A percentile compares a stretch with the other conserved stretches of the same genome.
Conservation (phyloP, 2,113 vertebrate genomes). For the Upupa epops region DNA sequence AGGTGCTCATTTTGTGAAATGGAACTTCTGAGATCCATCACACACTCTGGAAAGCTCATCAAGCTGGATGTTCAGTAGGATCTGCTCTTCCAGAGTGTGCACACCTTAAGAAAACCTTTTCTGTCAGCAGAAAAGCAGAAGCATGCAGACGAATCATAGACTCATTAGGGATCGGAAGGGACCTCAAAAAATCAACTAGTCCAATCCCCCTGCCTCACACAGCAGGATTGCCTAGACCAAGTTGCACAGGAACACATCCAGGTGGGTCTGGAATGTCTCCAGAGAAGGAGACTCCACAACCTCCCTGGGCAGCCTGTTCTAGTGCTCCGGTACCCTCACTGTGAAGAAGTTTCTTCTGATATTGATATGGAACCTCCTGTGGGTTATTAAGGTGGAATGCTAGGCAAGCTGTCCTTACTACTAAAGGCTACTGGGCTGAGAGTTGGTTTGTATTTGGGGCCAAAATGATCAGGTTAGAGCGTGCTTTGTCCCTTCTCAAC, state of each 20-base stretch:
- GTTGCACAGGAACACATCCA: too few species aligned
- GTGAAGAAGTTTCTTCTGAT: too few species aligned
- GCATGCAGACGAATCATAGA: not conserved
- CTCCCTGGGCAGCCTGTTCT: too few species aligned
- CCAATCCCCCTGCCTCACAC: too few species aligned
- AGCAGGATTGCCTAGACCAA: too few species aligned
- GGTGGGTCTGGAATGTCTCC: too few species aligned
- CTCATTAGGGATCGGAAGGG: too few species aligned
- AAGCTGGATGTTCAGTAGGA: not conserved
- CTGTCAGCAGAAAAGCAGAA: not conserved
- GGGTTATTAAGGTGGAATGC: not conserved
- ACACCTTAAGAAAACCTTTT: not conserved
- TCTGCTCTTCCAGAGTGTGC: not conserved
- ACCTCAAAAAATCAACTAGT: too few species aligned
- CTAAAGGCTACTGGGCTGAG: not conserved
- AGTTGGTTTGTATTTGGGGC: not conserved
- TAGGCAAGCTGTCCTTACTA: not conserved
- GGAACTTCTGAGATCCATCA: not conserved
- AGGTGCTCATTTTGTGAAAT: not conserved
- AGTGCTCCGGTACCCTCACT: too few species aligned
- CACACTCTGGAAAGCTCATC: not conserved
- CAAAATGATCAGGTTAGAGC: not conserved
- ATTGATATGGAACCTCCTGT: too few species aligned
- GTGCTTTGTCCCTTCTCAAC: not conserved
- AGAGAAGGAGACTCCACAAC: too few species aligned